These are phyloP conservation scores for Henicopernis longicauda DNA, from an alignment of 2,113 vertebrate species.

Conservation along the genomic window DNA sequence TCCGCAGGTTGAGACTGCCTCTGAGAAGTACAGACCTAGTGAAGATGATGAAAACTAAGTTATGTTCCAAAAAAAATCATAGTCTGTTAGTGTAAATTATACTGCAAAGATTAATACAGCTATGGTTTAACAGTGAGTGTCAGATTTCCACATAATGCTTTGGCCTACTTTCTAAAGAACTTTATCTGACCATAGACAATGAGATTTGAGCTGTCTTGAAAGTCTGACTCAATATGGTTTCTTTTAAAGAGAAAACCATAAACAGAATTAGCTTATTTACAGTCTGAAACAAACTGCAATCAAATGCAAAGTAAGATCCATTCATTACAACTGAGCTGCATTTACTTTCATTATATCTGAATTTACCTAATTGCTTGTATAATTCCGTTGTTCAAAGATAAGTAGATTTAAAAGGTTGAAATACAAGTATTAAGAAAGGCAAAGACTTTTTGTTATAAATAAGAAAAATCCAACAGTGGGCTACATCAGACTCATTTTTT, in stretches of 20 bases:
- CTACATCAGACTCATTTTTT: background rate
- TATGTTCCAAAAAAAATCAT: background rate
- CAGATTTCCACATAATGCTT: slow-evolving; percentile 6
- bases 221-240: background rate
- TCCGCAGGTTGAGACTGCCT: background rate
- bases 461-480: background rate
- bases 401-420: background rate
- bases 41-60: background rate
- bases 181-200: background rate
- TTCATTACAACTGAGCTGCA: background rate
- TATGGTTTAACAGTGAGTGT: background rate
- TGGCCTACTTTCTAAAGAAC: slow-evolving; percentile 27
- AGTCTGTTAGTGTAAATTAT: background rate
- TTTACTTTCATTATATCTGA: slow-evolving; percentile 5
- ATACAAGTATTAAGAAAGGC: background rate
- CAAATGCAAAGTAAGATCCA: background rate
- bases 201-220: background rate
- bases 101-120: background rate
- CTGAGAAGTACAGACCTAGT: background rate
- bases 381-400: slow-evolving; percentile 15
- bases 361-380: slow-evolving; percentile 1
- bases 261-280: slow-evolving; percentile 13
- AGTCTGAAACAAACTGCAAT: background rate
- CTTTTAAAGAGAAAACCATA: background rate
- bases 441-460: background rate